A percentile compares a stretch with the other conserved stretches of the same genome.
These are phyloP conservation scores for Drosophila pandora DNA, from an alignment of 1,140 invertebrate genomes.

Conservation along the genomic window DNA sequence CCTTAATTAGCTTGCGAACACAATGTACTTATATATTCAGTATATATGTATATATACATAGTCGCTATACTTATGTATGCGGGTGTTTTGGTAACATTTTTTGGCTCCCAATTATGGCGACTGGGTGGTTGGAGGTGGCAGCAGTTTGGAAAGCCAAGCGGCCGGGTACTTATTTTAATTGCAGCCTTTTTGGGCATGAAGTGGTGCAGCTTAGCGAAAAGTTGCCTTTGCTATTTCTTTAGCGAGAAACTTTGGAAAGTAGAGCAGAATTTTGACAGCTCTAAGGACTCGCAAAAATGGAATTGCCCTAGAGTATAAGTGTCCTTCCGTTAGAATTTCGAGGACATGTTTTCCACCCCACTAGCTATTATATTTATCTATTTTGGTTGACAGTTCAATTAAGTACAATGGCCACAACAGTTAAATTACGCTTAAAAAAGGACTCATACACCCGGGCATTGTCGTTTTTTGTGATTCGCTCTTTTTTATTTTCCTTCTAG, in stretches of 20 bases:
- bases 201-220: slow-evolving; percentile 73
- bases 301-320: slow-evolving; percentile 11
- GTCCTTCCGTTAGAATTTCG: slow-evolving; percentile 1
- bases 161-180: slow-evolving; percentile 79
- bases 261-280: slow-evolving; percentile 5
- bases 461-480: slow-evolving; percentile 34
- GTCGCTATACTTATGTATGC: slow-evolving; percentile 1
- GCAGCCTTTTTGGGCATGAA: slow-evolving; percentile 75
- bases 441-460: slow-evolving; percentile 30
- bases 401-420: slow-evolving; percentile 75
- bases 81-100: slow-evolving; percentile 28
- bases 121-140: slow-evolving; percentile 11
- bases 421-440: slow-evolving; percentile 79
- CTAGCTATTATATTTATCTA: slow-evolving; percentile 70
- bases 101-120: slow-evolving; percentile 24
- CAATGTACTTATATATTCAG: slow-evolving; percentile 74
- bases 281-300: slow-evolving; percentile 9
- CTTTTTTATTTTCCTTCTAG: slow-evolving; percentile 37
- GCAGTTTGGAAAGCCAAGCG: slow-evolving; percentile 54
- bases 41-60: slow-evolving; percentile 15
- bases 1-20: slow-evolving; percentile 81
- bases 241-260: neutral
- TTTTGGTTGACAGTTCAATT: slow-evolving; percentile 79
- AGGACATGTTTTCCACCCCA: slow-evolving; percentile 25
- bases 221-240: slow-evolving; percentile 18